phyloP scores from a whole-genome alignment of 2,113 vertebrate genomes.

The Erinaceus europaeus region DNA sequence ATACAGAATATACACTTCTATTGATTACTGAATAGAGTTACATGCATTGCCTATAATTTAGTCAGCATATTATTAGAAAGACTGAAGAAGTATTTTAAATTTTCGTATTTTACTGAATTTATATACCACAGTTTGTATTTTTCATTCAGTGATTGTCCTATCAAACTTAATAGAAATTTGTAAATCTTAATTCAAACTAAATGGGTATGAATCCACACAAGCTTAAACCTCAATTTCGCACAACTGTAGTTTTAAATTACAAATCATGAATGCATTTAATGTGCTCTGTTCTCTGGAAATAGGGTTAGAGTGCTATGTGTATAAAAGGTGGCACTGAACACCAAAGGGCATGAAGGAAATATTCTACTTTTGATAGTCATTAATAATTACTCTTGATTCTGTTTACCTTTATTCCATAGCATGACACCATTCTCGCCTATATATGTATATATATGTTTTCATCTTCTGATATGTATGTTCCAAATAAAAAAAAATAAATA shows the following conservation, averaged over 20 bases:
- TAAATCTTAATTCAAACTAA: conserved; percentile 73
- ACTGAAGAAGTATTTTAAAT: conserved; percentile 55
- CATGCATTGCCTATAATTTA: conserved; percentile 31
- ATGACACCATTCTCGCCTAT: not conserved
- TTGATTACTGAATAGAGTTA: conserved; percentile 27
- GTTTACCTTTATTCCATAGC: not conserved
- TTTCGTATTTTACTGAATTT: conserved; percentile 50
- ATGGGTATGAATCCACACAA: conserved; percentile 59
- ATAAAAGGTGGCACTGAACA: not conserved
- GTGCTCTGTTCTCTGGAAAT: conserved; percentile 30
- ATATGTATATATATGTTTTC: not conserved
- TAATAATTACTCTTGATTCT: not conserved
- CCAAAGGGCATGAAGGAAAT: not conserved
- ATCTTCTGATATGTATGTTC: not conserved
- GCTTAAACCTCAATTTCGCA: conserved; percentile 72
- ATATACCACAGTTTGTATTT: conserved; percentile 41
- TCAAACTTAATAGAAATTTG: conserved; percentile 67
- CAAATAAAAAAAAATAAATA: not conserved
- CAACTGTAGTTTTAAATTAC: conserved; percentile 72
- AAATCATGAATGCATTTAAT: conserved; percentile 63
- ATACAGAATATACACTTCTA: not conserved
- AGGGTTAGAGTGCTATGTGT: not conserved
- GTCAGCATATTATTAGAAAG: conserved; percentile 44
- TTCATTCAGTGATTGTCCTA: conserved; percentile 60
- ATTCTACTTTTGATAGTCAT: not conserved